phyloP scores from a whole-genome alignment of 2,113 vertebrate genomes.

The Centropus unirufus region DNA sequence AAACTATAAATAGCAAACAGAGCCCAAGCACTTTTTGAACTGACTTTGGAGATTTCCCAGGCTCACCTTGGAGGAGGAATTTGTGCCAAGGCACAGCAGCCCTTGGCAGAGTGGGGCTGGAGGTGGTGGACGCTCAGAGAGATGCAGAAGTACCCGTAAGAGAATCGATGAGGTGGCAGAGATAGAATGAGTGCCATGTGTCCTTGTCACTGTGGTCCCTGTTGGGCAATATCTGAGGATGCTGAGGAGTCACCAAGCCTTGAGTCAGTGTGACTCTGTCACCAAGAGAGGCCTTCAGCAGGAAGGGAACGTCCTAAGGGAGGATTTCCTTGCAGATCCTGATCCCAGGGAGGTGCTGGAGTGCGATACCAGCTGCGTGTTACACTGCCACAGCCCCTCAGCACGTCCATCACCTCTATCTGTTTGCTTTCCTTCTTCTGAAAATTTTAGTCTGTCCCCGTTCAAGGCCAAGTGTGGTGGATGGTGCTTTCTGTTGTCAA shows the following conservation, averaged over 20 bases:
- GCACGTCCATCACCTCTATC: rapidly evolving
- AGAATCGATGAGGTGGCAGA: neutral
- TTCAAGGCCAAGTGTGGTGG: neutral
- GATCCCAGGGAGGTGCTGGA: neutral
- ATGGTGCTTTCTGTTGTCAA: rapidly evolving
- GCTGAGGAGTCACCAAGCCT: neutral
- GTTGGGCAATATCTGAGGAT: neutral
- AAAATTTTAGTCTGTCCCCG: rapidly evolving
- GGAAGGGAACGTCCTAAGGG: neutral
- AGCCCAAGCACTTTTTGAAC: neutral
- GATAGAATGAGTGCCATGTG: rapidly evolving
- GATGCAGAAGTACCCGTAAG: neutral
- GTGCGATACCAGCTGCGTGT: rapidly evolving
- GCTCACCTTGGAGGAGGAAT: neutral
- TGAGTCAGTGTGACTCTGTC: neutral
- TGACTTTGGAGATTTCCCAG: neutral
- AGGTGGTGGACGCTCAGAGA: rapidly evolving
- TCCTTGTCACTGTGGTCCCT: neutral
- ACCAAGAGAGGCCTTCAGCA: neutral
- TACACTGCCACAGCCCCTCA: rapidly evolving
- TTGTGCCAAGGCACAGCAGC: neutral
- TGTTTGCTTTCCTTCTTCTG: rapidly evolving
- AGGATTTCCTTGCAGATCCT: rapidly evolving
- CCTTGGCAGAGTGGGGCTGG: neutral
- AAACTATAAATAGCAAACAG: neutral